Evolutionary conservation across 2,888 invertebrate genomes (phyloP), one percentile per base, ranked within the genome.

Genomic region (Chymomyza fuscimana): DNA sequence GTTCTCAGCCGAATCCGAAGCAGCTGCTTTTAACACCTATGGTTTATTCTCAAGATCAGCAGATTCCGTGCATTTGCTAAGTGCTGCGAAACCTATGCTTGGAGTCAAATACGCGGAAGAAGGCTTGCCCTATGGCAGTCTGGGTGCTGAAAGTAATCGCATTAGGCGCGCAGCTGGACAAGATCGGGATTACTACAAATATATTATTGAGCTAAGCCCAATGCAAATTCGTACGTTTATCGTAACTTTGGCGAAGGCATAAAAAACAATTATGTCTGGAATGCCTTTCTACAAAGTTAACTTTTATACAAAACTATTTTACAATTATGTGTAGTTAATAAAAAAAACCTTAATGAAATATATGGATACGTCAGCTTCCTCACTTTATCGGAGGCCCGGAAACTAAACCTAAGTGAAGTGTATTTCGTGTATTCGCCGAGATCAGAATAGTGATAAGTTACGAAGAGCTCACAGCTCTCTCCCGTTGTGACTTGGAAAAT

Each of bases 221-320:
- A 96, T 96, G 94, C 93, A 96, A 90, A 96, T 96, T 67, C 89
- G 90, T 62, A 91, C 91, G 9, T 90, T 87, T 78, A 76, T 88
- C 50, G 69, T 90, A 5, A 74, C 70, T 63, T 73, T 89, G 51
- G 65, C 72, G 36, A 70, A 74, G 56, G 69, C 22, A 3, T 22
- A 54, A 54, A 7, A 54, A n/a, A 19, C 19, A 52, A 3, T 25
- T 32, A 4, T 5, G 32, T 7, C 32, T 7, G 32, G 25, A 25
- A 25, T 52, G 52, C 2, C 2, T n/a, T 12, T 1, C 9, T 36
- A 36, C 4, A 0, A 9, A 36, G 12, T 46, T 46, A 10, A 10
- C 0, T 46, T 46, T 46, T 46, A 10, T 46, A 12, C 4, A 46
- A 15, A 6, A 5, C 12, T 4, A 46, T 46, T 46, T 12, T 12